phyloP scores from a whole-genome alignment of 2,797 vertebrate genomes.

The Smutsia gigantea region DNA sequence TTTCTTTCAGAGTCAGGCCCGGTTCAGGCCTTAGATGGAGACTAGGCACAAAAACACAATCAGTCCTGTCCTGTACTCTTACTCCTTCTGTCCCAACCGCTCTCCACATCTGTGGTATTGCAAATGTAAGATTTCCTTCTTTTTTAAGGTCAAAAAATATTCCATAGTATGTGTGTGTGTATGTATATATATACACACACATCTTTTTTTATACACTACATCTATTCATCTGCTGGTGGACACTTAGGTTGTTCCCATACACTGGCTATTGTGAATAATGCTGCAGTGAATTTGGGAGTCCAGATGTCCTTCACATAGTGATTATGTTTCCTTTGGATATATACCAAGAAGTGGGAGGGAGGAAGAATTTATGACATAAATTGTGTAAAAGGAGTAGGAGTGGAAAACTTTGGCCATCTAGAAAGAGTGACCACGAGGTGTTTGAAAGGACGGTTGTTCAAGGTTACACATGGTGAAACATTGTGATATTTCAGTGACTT shows the following conservation, averaged over 20 bases:
- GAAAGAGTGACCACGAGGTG: too few species aligned
- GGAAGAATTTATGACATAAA: not conserved
- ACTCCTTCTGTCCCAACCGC: too few species aligned
- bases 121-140: not conserved
- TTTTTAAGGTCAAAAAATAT: not conserved
- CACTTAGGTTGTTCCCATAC: too few species aligned
- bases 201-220: too few species aligned
- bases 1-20: too few species aligned
- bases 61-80: too few species aligned
- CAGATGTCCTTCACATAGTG: not conserved
- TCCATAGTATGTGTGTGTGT: too few species aligned
- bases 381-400: not conserved
- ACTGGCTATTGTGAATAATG: too few species aligned
- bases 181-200: too few species aligned
- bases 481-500: not conserved
- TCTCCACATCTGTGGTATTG: not conserved
- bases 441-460: not conserved
- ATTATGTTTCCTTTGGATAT: not conserved
- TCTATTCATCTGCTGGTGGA: too few species aligned
- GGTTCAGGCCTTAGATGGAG: too few species aligned
- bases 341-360: not conserved
- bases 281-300: not conserved
- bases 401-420: not conserved
- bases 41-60: too few species aligned
- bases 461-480: not conserved